Base-by-base conservation (phyloP, 92 coral and sea anemone genomes). In the Epizoanthus illoricatus region DNA sequence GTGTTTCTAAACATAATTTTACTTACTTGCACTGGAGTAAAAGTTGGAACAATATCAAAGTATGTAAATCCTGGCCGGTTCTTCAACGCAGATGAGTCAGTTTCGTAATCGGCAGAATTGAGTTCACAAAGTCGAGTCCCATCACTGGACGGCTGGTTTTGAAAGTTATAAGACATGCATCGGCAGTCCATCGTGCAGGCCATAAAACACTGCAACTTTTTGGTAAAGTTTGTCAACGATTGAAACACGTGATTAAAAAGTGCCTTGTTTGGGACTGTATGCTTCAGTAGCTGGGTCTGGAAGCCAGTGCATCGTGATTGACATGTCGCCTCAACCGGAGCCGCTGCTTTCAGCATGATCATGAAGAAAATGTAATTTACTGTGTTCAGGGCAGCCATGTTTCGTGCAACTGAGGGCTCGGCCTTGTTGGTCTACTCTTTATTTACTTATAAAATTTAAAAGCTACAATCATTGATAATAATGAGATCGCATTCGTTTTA, bases 111-210 rank as follows among this genome's bases (percentile, higher is more conserved):
- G 2, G 36, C 36, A 2, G 36, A 28, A 28, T 28, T 28, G 36
- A 28, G 36, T 28, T 28, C 36, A 28, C 36, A 28, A 28, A 28
- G 36, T 28, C 36, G 36, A 28, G 36, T 28, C 36, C 36, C 36
- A 62, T 19, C 66, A 4, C 66, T 62, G 6, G 66, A 62, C 5
- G 28, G 66, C 2, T 18, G 5, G 21, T 21, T 19, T 62, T 59
- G 64, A 59, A 59, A 59, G 16, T 55, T 55, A 16, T 8, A 55
- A 16, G 59, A 55, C 59, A 55, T 62, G 8, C 66, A 62, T n/a
- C 66, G 66, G 66, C 66, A 62, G 36, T 62, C 66, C 8, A n/a
- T 21, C 21, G 11, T 10, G 66, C 66, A 62, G 66, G 66, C 66
- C 7, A 2, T 11, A 11, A 62, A 62, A 11, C 66, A 62, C 66